These are phyloP conservation scores for Cebuella pygmaea DNA, from an alignment of 2,797 vertebrate species.

Conservation along the genomic window DNA sequence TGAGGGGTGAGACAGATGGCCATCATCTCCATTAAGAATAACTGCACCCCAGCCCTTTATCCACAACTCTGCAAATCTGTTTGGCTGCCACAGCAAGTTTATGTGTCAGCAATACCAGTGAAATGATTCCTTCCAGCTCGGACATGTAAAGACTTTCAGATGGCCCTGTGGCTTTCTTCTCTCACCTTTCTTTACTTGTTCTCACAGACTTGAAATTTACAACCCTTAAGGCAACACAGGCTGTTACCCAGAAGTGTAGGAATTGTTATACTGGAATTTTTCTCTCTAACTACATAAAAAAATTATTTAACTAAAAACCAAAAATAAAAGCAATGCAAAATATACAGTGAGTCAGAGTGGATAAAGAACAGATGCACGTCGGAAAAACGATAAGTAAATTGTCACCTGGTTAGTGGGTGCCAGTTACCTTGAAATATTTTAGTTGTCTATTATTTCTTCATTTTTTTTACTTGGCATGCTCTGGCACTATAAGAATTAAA, in stretches of 20 bases:
- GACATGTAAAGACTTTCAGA: background rate
- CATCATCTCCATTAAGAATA: conserved; percentile 39
- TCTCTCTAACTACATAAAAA: background rate
- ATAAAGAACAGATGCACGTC: background rate
- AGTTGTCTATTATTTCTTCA: background rate
- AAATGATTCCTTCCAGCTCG: background rate
- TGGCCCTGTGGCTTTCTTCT: background rate
- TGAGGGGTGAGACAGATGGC: conserved; percentile 46
- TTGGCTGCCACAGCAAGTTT: background rate
- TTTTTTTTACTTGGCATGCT: background rate
- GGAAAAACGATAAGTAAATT: too few relatives aligned
- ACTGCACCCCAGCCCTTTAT: background rate
- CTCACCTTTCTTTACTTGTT: background rate
- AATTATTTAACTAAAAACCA: background rate
- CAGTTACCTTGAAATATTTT: background rate
- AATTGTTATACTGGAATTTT: background rate
- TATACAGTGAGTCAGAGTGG: background rate
- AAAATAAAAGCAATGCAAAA: background rate
- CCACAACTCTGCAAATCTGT: background rate
- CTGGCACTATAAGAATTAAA: background rate
- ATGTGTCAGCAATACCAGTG: background rate
- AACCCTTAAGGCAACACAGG: background rate
- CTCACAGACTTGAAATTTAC: background rate
- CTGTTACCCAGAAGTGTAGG: background rate
- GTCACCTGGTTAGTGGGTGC: background rate